A percentile compares a stretch with the other conserved stretches of the same genome.
phyloP scores from a whole-genome alignment of 2,888 invertebrate species.

The Automeris io region DNA sequence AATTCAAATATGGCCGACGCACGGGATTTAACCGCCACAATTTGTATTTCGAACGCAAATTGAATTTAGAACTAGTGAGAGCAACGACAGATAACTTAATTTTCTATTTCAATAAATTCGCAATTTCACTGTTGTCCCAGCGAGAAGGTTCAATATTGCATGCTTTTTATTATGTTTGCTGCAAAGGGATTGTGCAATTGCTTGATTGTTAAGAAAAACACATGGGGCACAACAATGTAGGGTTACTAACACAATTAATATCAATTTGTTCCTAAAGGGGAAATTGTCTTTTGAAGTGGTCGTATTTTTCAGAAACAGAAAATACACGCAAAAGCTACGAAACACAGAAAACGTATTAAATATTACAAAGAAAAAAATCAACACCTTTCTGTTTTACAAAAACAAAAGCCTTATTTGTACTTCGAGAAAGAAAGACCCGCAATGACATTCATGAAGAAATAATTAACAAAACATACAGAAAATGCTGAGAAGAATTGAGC shows the following conservation, averaged over 20 bases:
- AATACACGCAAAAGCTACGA: not conserved
- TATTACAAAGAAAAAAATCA: slow-evolving; percentile 35
- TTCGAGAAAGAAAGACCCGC: slow-evolving; percentile 21
- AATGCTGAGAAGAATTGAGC: slow-evolving; percentile 60
- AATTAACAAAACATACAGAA: slow-evolving; percentile 71
- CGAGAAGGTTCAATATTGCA: slow-evolving; percentile 29
- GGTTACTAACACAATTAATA: slow-evolving; percentile 71
- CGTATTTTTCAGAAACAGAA: not conserved
- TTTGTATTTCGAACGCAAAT: slow-evolving; percentile 61
- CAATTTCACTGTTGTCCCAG: slow-evolving; percentile 25
- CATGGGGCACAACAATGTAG: slow-evolving; percentile 56
- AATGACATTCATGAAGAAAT: slow-evolving; percentile 53
- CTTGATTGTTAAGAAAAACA: slow-evolving; percentile 72
- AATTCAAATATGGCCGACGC: slow-evolving; percentile 56
- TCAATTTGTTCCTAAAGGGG: slow-evolving; percentile 59
- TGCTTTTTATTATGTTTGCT: slow-evolving; percentile 22
- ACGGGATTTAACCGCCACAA: slow-evolving; percentile 54
- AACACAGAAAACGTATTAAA: slow-evolving; percentile 28
- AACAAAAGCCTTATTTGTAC: slow-evolving; percentile 33
- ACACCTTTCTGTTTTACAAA: slow-evolving; percentile 30
- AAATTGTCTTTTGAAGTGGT: slow-evolving; percentile 18
- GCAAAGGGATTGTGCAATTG: slow-evolving; percentile 39
- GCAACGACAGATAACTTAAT: slow-evolving; percentile 40
- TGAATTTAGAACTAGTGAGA: slow-evolving; percentile 57
- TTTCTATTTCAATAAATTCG: slow-evolving; percentile 29